These are phyloP conservation scores for Steinernema scapterisci DNA, from an alignment of 2,888 invertebrate species.

Conservation along the genomic window DNA sequence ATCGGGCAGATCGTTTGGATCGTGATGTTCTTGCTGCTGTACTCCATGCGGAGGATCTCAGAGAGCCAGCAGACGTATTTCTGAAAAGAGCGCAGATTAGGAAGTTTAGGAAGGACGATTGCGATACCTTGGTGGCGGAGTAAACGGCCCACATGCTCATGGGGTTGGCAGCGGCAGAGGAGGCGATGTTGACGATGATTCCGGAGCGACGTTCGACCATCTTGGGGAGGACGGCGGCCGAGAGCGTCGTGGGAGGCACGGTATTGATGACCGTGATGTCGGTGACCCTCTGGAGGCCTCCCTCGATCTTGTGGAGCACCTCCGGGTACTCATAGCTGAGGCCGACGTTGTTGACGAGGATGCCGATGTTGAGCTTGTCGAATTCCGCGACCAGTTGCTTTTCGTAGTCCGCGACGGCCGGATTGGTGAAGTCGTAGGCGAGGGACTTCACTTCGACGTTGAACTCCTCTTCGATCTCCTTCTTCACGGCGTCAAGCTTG, in stretches of 20 bases:
- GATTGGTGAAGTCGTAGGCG: slow-evolving; percentile 60
- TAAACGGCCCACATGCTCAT: slow-evolving; percentile 76
- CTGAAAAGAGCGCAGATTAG: slow-evolving; percentile 44
- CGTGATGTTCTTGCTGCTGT: slow-evolving; percentile 67
- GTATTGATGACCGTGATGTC: slow-evolving; percentile 80
- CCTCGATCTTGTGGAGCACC: slow-evolving; percentile 63
- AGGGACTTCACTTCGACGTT: slow-evolving; percentile 56
- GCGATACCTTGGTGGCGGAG: slow-evolving; percentile 81
- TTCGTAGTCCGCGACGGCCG: slow-evolving; percentile 53
- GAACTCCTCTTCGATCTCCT: slow-evolving; percentile 54
- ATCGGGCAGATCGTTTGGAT: slow-evolving; percentile 65
- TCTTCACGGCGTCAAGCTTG: slow-evolving; percentile 61
- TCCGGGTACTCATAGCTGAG: slow-evolving; percentile 84
- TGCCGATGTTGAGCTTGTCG: slow-evolving; percentile 58
- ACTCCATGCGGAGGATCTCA: slow-evolving; percentile 68
- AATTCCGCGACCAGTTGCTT: slow-evolving; percentile 53
- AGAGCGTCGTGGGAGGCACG: slow-evolving; percentile 82
- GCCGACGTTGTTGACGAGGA: slow-evolving; percentile 85
- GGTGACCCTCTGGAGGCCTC: slow-evolving; percentile 56
- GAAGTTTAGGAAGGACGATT: slow-evolving; percentile 34
- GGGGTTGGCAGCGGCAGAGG: slow-evolving; percentile 80
- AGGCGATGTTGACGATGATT: slow-evolving; percentile 86
- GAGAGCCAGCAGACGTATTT: slow-evolving; percentile 63
- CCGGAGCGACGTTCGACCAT: slow-evolving; percentile 83
- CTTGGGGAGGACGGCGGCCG: slow-evolving; percentile 80